Evolutionary conservation across 2,797 vertebrate genomes (phyloP).

Genomic region (Microcaecilia unicolor): DNA sequence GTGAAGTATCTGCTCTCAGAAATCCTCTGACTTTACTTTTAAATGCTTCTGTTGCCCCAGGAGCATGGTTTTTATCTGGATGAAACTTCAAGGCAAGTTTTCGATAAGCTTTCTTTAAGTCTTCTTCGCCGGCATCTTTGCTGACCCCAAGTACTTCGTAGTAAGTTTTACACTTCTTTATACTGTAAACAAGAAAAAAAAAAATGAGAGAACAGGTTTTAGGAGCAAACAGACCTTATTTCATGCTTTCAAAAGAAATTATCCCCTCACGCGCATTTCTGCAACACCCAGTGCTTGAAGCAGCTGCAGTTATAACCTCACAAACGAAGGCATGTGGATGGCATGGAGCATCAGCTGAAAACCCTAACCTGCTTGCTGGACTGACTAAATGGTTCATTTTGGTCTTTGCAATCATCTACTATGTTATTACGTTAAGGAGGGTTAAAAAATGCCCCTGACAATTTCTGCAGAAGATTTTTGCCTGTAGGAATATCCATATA

Average conservation of each 20-base stretch:
- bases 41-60: conserved; percentile 94
- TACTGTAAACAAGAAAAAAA: conserved; percentile 56
- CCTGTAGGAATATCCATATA: too few species aligned
- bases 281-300: too few species aligned
- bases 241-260: neutral
- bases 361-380: too few species aligned
- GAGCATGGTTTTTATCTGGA: conserved; percentile 93
- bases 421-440: too few species aligned
- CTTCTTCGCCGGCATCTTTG: conserved; percentile 87
- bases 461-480: too few species aligned
- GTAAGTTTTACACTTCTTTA: conserved; percentile 94
- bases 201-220: neutral
- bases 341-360: too few species aligned
- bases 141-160: conserved; percentile 86
- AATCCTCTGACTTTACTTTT: conserved; percentile 71
- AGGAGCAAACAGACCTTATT: neutral
- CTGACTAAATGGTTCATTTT: neutral
- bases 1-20: conserved; percentile 11
- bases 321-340: too few species aligned
- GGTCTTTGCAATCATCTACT: neutral
- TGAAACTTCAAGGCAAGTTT: conserved; percentile 95
- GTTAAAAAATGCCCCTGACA: too few species aligned
- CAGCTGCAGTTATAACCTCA: too few species aligned
- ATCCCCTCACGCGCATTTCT: too few species aligned
- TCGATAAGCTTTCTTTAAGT: conserved; percentile 92